These are phyloP conservation scores for Reinhardtius hippoglossoides DNA, from an alignment of 2,113 vertebrate species.

Conservation along the genomic window DNA sequence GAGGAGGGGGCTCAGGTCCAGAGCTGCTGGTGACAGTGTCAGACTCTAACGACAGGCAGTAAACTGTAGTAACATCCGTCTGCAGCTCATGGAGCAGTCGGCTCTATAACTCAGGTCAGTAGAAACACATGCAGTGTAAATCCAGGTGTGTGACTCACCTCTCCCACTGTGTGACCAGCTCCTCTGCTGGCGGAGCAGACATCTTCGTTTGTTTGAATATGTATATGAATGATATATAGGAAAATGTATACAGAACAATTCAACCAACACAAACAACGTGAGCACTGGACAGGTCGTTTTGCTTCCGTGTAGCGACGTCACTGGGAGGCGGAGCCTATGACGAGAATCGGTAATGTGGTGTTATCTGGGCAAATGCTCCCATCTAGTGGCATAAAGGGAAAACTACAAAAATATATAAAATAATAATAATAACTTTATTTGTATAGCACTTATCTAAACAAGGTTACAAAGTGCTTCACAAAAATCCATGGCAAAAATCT, in stretches of 20 bases:
- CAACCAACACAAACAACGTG: not conserved
- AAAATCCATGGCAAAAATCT: too few relatives aligned
- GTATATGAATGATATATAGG: not conserved
- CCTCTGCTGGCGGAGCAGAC: conserved; percentile 39
- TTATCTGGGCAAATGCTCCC: not conserved
- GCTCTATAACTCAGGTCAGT: too few relatives aligned
- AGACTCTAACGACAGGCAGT: too few relatives aligned
- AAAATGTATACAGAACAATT: not conserved
- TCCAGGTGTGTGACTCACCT: conserved; percentile 64
- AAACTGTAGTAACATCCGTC: too few relatives aligned
- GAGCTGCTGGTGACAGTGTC: too few relatives aligned
- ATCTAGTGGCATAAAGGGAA: conserved; percentile 6
- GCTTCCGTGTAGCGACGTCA: conserved; percentile 63
- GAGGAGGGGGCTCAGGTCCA: not conserved
- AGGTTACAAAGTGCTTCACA: too few relatives aligned
- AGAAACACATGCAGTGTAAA: too few relatives aligned
- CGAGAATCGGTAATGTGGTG: accelerated
- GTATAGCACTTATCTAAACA: too few relatives aligned
- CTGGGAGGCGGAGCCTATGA: not conserved
- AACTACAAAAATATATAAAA: not conserved
- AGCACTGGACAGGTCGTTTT: not conserved
- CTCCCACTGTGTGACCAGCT: conserved; percentile 70
- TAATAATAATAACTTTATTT: too few relatives aligned
- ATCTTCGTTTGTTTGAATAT: conserved; percentile 27
- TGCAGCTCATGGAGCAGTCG: too few relatives aligned